A percentile compares a stretch with the other conserved stretches of the same genome.
These are phyloP conservation scores for Etheostoma spectabile DNA, from an alignment of 2,113 vertebrate species.

Conservation along the genomic window DNA sequence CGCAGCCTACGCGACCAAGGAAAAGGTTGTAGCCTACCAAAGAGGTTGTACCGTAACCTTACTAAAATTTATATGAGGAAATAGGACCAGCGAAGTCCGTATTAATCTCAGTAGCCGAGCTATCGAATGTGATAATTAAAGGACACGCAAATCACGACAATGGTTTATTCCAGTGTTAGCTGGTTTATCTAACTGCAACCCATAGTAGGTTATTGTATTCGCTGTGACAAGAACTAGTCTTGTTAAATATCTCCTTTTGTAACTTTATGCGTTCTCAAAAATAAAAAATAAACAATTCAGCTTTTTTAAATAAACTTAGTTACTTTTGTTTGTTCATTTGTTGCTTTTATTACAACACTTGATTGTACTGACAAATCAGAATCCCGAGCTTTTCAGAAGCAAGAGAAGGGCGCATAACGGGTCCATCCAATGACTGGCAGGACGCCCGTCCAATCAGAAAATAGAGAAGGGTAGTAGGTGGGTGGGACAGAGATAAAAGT, in stretches of 20 bases:
- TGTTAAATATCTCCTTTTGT: no score
- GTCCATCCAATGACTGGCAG: conserved; percentile 31
- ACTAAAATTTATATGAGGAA: not conserved
- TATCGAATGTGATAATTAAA: no score
- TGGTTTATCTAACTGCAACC: not conserved
- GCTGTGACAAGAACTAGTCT: accelerated
- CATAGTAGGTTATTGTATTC: not conserved
- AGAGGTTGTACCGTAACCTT: not conserved
- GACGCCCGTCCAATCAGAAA: conserved; percentile 59
- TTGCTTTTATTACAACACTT: not conserved
- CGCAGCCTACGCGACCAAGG: not conserved
- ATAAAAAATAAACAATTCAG: not conserved
- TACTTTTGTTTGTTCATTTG: not conserved
- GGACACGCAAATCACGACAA: not conserved
- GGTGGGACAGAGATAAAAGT: not conserved
- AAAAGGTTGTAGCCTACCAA: not conserved
- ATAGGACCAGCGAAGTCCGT: not conserved
- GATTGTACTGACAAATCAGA: accelerated
- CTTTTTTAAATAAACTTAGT: not conserved
- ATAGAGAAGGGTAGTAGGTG: not conserved
- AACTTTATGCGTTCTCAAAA: not conserved
- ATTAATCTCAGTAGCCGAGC: not conserved
- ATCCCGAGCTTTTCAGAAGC: not conserved
- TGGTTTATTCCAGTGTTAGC: not conserved
- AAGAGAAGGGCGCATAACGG: not conserved